Evolutionary conservation across 2,888 invertebrate genomes (phyloP), one percentile per base, ranked within the genome.

Genomic region (Nephrotoma guestfalica): DNA sequence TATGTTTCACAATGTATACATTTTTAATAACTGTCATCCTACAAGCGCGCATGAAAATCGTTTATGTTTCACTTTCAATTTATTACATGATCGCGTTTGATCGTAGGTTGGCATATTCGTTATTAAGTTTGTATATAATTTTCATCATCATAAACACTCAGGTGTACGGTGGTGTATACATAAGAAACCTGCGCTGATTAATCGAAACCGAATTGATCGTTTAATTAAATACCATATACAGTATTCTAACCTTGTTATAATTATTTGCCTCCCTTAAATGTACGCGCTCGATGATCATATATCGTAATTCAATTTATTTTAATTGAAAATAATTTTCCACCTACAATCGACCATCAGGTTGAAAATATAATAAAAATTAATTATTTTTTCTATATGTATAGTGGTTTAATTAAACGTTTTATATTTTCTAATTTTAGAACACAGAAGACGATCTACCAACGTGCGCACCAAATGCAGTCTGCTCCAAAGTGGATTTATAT

Each of bases 401-500:
- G 30, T 30, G 30, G 30, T 30, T 30, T 30, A 30, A 30, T 30
- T 30, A 30, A 30, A 30, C 3, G 18, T 85, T 18, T 87, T 87
- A 88, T 86, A 87, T 86, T 88, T 86, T 7, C 45, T 85, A 51
- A 88, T 93, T 93, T 4, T 93, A 97, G 97, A 94, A 94, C 87
- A 94, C 95, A 2, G 97, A 97, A 90, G 94, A 95, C 5, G 96
- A 96, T 89, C 92, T 97, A 86, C 96, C 97, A 6, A 94, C 94
- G 89, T 97, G 97, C 91, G 93, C 94, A 86, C 93, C 95, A 51
- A 93, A 95, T 89, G 95, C 96, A 87, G 96, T 97, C 42, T 97
- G 97, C 93, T 97, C 96, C 89, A 97, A 96, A 91, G 95, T 97
- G 88, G 97, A 97, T 92, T 92, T 96, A 30, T 97, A 97, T 91